Conservation (phyloP, 2,113 vertebrate genomes). For the Alexandromys fortis region DNA sequence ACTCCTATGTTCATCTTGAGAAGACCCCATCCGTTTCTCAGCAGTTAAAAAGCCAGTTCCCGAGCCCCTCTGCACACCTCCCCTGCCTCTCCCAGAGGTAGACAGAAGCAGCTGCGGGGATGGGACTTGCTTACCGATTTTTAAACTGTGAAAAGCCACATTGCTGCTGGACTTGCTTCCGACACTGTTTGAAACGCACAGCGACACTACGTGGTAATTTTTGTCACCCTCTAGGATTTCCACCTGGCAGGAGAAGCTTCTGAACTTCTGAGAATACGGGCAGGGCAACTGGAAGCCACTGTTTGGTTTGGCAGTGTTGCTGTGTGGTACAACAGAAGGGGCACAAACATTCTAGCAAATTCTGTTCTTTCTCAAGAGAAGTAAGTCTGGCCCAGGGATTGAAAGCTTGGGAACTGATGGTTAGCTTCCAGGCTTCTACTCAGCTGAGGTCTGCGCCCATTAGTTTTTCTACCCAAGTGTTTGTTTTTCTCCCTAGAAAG, state of each 20-base stretch:
- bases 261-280: slow-evolving; percentile 65
- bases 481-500: neutral
- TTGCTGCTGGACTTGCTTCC: slow-evolving; percentile 26
- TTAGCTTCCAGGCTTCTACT: fast-evolving
- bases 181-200: slow-evolving; percentile 57
- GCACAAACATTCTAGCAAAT: fast-evolving
- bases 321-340: neutral
- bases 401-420: neutral
- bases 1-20: too few species aligned
- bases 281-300: slow-evolving; percentile 67
- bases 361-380: neutral
- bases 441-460: neutral
- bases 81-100: neutral
- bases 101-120: neutral
- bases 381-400: neutral
- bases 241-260: slow-evolving; percentile 81
- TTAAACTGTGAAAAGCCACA: slow-evolving; percentile 53
- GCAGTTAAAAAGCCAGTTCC: neutral
- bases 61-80: neutral
- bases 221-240: slow-evolving; percentile 45
- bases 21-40: neutral
- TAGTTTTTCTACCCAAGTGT: neutral
- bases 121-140: slow-evolving; percentile 67
- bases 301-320: fast-evolving
- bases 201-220: slow-evolving; percentile 64